A percentile compares a stretch with the other conserved stretches of the same genome.
Evolutionary conservation across 2,797 vertebrate species (phyloP).

Genomic region (Silurus aristotelis): DNA sequence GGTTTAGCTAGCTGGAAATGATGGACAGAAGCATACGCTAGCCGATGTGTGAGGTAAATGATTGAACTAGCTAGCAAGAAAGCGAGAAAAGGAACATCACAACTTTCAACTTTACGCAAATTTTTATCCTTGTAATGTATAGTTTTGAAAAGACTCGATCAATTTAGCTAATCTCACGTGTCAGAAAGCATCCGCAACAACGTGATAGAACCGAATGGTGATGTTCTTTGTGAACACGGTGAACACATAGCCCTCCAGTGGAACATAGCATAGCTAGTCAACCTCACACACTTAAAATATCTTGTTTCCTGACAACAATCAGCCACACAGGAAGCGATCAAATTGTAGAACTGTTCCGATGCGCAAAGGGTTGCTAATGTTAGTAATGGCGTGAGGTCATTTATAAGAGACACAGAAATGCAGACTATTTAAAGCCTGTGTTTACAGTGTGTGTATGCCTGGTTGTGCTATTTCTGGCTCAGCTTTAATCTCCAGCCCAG

Average conservation of each 20-base stretch:
- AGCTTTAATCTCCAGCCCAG: slow-evolving; percentile 14
- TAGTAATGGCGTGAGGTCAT: slow-evolving; percentile 2
- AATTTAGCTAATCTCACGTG: neutral
- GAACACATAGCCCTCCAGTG: neutral
- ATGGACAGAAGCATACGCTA: neutral
- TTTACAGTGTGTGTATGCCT: slow-evolving; percentile 2
- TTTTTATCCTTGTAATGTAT: too few relatives aligned
- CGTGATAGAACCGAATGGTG: neutral
- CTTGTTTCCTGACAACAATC: neutral
- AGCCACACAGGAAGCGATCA: neutral
- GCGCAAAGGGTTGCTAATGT: neutral
- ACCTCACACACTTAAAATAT: neutral
- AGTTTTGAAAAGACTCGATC: too few relatives aligned
- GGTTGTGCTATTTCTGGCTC: slow-evolving; percentile 3
- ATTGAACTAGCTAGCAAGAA: neutral
- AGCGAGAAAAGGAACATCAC: neutral
- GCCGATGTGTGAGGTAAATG: neutral
- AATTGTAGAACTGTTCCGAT: neutral
- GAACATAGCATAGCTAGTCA: slow-evolving; percentile 1
- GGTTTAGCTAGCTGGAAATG: neutral
- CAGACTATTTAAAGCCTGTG: slow-evolving; percentile 6
- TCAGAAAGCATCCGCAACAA: neutral
- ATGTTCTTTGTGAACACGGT: neutral
- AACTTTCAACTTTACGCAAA: neutral
- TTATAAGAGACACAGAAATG: neutral